Percentiles rank a stretch among this genome's conserved stretches.
phyloP scores from a whole-genome alignment of 2,113 vertebrate genomes.

The Grammomys surdaster region DNA sequence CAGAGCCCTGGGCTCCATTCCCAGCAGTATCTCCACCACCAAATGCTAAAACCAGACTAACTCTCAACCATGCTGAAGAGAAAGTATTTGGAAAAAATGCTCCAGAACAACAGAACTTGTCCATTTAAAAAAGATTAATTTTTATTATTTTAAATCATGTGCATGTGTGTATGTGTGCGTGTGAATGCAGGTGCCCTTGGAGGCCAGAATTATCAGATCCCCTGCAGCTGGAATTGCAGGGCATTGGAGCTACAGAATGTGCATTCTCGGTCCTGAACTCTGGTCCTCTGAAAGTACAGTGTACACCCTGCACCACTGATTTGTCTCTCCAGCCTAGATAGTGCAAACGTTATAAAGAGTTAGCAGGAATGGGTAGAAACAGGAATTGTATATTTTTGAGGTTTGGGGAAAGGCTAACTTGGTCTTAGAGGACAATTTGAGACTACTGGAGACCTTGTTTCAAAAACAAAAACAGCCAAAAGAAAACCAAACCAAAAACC shows the following conservation, averaged over 20 bases:
- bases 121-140: neutral
- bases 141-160: neutral
- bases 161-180: too few species aligned
- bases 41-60: neutral
- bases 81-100: constrained; percentile 17
- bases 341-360: neutral
- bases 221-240: neutral
- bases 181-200: neutral
- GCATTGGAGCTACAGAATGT: rapidly evolving
- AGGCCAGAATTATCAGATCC: neutral
- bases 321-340: neutral
- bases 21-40: neutral
- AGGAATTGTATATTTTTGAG: constrained; percentile 38
- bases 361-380: constrained; percentile 28
- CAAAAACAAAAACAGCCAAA: neutral
- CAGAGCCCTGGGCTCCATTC: neutral
- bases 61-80: neutral
- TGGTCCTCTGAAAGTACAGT: neutral
- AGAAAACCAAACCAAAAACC: neutral
- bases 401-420: neutral
- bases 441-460: neutral
- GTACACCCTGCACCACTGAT: neutral
- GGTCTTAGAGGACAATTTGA: neutral
- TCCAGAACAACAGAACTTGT: neutral
- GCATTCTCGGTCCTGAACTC: neutral